Evolutionary conservation across 2,888 invertebrate genomes (phyloP).

Genomic region (Heteropelma amictum): DNA sequence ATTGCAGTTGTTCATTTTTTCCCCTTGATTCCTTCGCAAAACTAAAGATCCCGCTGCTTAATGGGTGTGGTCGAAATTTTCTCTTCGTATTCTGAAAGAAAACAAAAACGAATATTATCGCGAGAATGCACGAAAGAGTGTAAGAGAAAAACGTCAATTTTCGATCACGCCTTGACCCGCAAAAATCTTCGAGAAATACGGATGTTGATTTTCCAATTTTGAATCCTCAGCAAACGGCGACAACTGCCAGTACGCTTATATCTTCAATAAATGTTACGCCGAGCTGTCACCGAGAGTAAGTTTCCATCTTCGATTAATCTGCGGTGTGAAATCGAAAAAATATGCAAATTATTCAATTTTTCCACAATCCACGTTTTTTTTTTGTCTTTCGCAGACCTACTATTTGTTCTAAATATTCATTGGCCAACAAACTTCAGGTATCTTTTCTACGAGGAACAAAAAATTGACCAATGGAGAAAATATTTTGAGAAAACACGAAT

Average conservation of each 20-base stretch:
- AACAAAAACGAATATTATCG: no score
- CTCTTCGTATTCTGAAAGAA: neutral
- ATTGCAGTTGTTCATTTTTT: conserved; percentile 50
- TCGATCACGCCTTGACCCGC: conserved; percentile 16
- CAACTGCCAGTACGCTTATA: conserved; percentile 74
- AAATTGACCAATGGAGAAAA: conserved; percentile 40
- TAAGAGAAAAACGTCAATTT: neutral
- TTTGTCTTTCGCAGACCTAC: conserved; percentile 64
- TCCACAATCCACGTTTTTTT: neutral
- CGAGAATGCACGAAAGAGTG: neutral
- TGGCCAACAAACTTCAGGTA: conserved; percentile 2
- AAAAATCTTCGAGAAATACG: neutral
- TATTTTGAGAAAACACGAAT: conserved; percentile 14
- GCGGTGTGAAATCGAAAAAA: neutral
- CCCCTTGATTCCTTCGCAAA: neutral
- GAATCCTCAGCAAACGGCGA: conserved; percentile 68
- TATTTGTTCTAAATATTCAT: conserved; percentile 65
- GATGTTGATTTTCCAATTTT: neutral
- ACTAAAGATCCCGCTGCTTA: neutral
- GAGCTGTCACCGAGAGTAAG: conserved; percentile 70
- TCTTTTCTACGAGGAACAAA: neutral
- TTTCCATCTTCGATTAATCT: neutral
- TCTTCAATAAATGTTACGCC: conserved; percentile 74
- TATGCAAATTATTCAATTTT: neutral
- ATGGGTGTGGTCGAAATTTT: conserved; percentile 42